Base-by-base conservation (phyloP, 2,888 invertebrate genomes). In the Ectemnius cavifrons region DNA sequence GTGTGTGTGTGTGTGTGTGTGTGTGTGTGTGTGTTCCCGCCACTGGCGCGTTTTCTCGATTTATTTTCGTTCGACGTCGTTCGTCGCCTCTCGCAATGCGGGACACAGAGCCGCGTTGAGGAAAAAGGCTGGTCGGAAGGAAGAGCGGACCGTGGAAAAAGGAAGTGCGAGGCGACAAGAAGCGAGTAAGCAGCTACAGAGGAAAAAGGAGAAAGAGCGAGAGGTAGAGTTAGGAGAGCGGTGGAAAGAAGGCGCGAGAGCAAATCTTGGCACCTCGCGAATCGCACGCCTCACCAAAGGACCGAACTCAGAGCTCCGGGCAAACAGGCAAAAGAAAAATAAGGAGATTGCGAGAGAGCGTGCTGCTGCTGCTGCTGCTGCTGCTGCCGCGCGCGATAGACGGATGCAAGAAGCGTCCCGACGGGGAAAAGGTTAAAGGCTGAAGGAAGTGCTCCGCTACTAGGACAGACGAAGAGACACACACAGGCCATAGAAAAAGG, bases 201-300 rank as follows among this genome's bases (percentile, higher is more conserved):
- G 16, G 11, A 52, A 52, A 52, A 52, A 52, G 52, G 16, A 16
- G 60, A n/a, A 37, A n/a, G 52, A 59, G 56, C 23, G 57, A 49
- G 67, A 66, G 47, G 28, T 57, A 45, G 67, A 67, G 18, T 0
- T 1, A 23, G 23, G 23, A 23, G 23, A 23, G 23, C 20, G 20
- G 3, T 2, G 23, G 23, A 23, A 23, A 23, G 23, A 23, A 23
- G 23, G 23, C 3, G 23, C 23, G 23, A 23, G 23, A 23, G 23
- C 23, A 71, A 78, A 78, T 78, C 78, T 71, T 57, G 67, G 59
- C 63, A 71, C 67, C 62, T 62, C 59, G 52, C 58, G 60, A 47
- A 47, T 64, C 65, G 56, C 52, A 46, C 23, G 59, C 8, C 37
- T 18, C 27, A 62, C 59, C 62, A 69, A 65, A 61, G 58, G 20